Evolutionary conservation across 2,888 invertebrate genomes (phyloP), one percentile per base, ranked within the genome.

Genomic region (Aphodius sticticus): DNA sequence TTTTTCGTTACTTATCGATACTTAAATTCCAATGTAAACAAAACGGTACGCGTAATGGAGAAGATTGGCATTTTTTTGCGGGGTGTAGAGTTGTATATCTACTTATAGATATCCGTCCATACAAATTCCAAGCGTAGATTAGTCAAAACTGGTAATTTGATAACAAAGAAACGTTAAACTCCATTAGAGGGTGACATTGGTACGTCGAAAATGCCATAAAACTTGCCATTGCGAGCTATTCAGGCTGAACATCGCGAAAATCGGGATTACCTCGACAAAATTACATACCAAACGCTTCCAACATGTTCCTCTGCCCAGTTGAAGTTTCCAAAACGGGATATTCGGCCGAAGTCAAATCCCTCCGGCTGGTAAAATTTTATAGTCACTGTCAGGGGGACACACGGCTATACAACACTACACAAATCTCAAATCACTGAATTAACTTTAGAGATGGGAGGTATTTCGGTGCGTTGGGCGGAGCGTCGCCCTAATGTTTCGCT

Each of bases 381-480:
- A 81, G 81, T 83, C 82, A 86, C 86, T 86, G 86, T 86, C 85
- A 86, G 85, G 84, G 53, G 53, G 53, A 53, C 53, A 74, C 36
- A 74, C 74, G 74, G 74, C 36, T 86, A 84, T 84, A 82, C 85
- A 85, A 83, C 85, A 85, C 84, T 84, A 84, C 78, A 74, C n/a
- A 12, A 71, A n/a, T 35, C 35, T 9, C 69, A n/a, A 38, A n/a
- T 76, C 69, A 15, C 38, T 16, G 53, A 76, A n/a, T n/a, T 38
- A 38, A 26, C 26, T 36, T 76, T 38, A 38, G 15, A 26, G 69
- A 53, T 15, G 70, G 70, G 70, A 14, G 15, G 70, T 70, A 16
- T 70, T 70, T 70, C n/a, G 70, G 70, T 70, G 7, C 7, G 26
- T 70, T 26, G 26, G 70, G 70, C 37, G n/a, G n/a, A 26, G 74